Evolutionary conservation across 2,888 invertebrate genomes (phyloP).

Genomic region (Heliconius sara): DNA sequence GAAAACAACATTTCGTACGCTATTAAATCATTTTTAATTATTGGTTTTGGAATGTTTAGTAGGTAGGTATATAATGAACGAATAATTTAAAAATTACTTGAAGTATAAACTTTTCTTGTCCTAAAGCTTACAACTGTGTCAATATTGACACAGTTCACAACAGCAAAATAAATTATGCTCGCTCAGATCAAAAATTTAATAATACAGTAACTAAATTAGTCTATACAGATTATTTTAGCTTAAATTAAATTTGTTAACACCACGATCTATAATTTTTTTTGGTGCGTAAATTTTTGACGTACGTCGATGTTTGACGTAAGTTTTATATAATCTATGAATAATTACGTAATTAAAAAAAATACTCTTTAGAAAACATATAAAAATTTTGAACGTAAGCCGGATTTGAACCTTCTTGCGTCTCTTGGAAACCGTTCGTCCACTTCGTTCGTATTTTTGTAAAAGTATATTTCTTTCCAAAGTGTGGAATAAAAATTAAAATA

Average conservation of each 20-base stretch:
- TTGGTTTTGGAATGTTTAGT: background rate
- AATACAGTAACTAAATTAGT: background rate
- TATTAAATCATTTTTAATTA: background rate
- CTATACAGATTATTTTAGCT: slow-evolving; percentile 2
- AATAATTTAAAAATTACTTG: background rate
- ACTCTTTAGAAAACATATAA: too few species aligned
- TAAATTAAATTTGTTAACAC: background rate
- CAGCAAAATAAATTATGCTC: background rate
- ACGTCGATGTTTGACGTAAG: background rate
- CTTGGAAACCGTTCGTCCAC: too few species aligned
- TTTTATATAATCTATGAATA: too few species aligned
- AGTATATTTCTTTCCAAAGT: too few species aligned
- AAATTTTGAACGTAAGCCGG: too few species aligned
- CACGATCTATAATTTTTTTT: background rate
- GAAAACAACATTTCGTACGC: background rate
- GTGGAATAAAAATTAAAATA: too few species aligned
- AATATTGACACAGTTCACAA: background rate
- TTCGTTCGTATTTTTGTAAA: too few species aligned
- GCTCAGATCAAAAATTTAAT: background rate
- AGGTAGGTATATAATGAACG: background rate
- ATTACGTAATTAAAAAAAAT: too few species aligned
- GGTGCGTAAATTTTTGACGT: background rate
- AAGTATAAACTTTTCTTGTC: background rate
- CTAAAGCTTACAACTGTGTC: slow-evolving; percentile 2
- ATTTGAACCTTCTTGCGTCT: too few species aligned